Conservation (phyloP, 2,113 vertebrate genomes). For the Megaptera novaeangliae region DNA sequence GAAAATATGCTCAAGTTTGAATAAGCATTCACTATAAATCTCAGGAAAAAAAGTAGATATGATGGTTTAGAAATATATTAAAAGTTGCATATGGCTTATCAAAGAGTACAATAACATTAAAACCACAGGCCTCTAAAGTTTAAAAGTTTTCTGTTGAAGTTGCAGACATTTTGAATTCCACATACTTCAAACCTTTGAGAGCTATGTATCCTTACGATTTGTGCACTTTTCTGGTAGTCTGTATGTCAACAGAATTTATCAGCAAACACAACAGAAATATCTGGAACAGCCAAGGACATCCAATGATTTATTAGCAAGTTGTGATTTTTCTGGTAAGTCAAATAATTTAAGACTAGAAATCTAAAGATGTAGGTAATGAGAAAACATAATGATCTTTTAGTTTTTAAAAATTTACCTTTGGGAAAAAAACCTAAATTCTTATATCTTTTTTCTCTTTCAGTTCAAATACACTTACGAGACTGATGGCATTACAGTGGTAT, state of each 20-base stretch:
- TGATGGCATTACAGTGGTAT: constrained; percentile 84
- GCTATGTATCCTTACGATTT: not conserved
- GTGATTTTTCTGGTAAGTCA: not conserved
- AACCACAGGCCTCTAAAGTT: not conserved
- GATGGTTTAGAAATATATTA: not conserved
- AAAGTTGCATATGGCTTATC: not conserved
- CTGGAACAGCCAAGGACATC: not conserved
- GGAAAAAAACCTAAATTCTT: constrained; percentile 65
- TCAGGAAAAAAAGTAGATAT: not conserved
- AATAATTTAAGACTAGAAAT: not conserved
- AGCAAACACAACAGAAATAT: not conserved
- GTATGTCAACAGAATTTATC: not conserved
- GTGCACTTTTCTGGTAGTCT: not conserved
- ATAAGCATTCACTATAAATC: not conserved
- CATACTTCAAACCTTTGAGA: not conserved
- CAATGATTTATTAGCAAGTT: not conserved
- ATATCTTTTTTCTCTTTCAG: constrained; percentile 78
- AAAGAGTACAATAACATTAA: not conserved
- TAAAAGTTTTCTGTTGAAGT: not conserved
- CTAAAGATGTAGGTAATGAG: not conserved
- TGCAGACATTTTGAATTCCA: not conserved
- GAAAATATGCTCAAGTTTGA: not conserved
- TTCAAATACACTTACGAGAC: constrained; percentile 76
- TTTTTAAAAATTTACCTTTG: not conserved
- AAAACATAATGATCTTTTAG: not conserved